Base-by-base conservation (phyloP, 23 tunicate genomes). In the Trididemnum miniatum region DNA sequence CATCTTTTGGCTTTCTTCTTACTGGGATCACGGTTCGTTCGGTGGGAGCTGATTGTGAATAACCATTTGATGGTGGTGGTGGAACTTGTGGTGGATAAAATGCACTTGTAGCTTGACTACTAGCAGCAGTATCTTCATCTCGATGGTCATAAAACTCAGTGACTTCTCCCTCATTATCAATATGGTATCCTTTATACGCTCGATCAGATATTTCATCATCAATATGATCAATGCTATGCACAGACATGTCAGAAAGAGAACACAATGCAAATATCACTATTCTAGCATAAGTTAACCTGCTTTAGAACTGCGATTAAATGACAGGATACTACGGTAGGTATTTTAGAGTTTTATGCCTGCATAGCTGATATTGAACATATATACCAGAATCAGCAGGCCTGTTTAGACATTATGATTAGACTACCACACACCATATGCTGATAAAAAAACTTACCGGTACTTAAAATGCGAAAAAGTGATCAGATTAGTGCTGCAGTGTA, bases 121-220 rank as follows among this genome's bases (percentile, higher is more conserved):
- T 69, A 9, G 84, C 50, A 2, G 78, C 80, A 26, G 39, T 28
- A 7, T 79, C 84, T 33, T 86, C 92, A 71, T 80, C 74, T 2
- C 91, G 86, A 81, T 93, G 98, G 51, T 93, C 98, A 82, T 93
- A 93, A 74, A 88, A 85, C 66, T 93, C 98, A n/a, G 91, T 80
- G 2, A 93, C 98, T 84, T 88, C 89, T 35, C 98, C 98, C 15
- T 65, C 37, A 0, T 51, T 29, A 39, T 88, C 98, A 76, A 93
- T 93, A 32, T 84, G 80, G 63, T 93, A 93, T 20, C 98, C 98
- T 52, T 87, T 80, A 74, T 93, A 93, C 1, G 79, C 82, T 52
- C 59, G 83, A 76, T 82, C 84, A 77, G 39, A 51, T 2, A 67
- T 71, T 31, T 38, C 39, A 37, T 35, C 84, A 57, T 80, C 67